phyloP scores from a whole-genome alignment of 2,797 vertebrate species.

The Rhynchotus rufescens region DNA sequence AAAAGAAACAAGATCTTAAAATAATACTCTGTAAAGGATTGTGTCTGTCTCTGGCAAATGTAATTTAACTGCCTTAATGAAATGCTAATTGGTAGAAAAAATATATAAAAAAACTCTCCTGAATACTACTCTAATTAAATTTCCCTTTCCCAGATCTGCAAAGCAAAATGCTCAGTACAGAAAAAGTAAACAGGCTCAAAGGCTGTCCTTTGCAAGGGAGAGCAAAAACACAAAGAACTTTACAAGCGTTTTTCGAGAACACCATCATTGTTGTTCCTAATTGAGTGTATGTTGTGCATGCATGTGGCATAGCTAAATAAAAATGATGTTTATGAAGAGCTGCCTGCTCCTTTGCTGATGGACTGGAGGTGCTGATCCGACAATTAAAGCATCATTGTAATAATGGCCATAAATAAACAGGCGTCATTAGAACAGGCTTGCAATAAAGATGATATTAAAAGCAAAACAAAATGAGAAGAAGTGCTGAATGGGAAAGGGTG shows the following conservation, averaged over 20 bases:
- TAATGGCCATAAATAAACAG: constrained; percentile 72
- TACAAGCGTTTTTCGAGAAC: constrained; percentile 1
- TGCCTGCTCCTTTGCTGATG: constrained; percentile 52
- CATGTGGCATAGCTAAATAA: constrained; percentile 25
- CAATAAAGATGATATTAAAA: constrained; percentile 69
- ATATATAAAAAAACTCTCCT: constrained; percentile 71
- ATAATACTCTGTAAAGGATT: constrained; percentile 66
- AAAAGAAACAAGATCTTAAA: constrained; percentile 62
- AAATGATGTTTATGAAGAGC: constrained; percentile 41
- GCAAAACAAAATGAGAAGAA: constrained; percentile 48
- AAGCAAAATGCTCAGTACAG: constrained; percentile 11
- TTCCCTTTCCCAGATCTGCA: constrained; percentile 55
- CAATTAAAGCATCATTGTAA: constrained; percentile 70
- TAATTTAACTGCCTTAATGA: constrained; percentile 80
- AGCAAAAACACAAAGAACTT: neutral
- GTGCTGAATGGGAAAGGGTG: constrained; percentile 30
- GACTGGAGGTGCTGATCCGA: constrained; percentile 61
- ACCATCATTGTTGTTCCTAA: constrained; percentile 32
- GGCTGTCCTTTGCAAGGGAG: neutral
- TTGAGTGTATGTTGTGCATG: neutral
- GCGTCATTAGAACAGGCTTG: constrained; percentile 54
- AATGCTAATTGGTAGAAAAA: constrained; percentile 79
- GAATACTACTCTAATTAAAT: constrained; percentile 74
- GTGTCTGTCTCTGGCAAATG: constrained; percentile 75
- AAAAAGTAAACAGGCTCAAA: constrained; percentile 58